phyloP scores from a whole-genome alignment of 2,113 vertebrate species.

The Phalacrocorax aristotelis region DNA sequence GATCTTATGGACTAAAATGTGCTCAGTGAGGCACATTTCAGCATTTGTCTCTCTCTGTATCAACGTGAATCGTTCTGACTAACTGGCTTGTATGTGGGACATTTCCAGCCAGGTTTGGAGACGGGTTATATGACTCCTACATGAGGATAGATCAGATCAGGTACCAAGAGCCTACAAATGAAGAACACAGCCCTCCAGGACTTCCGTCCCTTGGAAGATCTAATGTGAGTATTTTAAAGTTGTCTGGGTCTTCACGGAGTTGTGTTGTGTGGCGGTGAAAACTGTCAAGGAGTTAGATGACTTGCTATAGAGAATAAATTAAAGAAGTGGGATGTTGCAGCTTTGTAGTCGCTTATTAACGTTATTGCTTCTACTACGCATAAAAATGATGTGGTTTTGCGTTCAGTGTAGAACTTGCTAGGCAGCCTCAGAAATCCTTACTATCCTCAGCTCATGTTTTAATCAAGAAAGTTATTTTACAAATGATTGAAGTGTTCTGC shows the following conservation, averaged over 20 bases:
- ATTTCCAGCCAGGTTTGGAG: constrained; percentile 84
- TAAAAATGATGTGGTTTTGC: background rate
- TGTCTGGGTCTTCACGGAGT: background rate
- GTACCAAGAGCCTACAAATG: constrained; percentile 82
- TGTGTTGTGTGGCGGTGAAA: background rate
- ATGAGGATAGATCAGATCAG: constrained; percentile 93
- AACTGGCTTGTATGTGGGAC: constrained; percentile 34
- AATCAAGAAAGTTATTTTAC: background rate
- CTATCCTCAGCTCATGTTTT: background rate
- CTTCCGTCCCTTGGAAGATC: constrained; percentile 85
- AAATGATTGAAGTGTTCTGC: background rate
- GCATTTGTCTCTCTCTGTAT: background rate
- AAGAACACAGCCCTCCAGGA: constrained; percentile 82
- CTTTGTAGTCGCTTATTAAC: background rate
- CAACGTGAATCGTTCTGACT: background rate
- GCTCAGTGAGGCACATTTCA: background rate
- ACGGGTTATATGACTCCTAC: constrained; percentile 92
- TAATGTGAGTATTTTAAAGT: constrained; percentile 81
- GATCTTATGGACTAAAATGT: background rate
- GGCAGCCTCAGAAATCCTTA: background rate
- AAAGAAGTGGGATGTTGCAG: background rate
- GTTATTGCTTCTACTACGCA: background rate
- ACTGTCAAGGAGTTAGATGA: background rate
- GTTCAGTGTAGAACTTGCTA: background rate
- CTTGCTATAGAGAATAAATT: background rate